Percentiles rank a stretch among this genome's conserved stretches.
phyloP scores from a whole-genome alignment of 2,113 vertebrate species.

The Actenoides hombroni region DNA sequence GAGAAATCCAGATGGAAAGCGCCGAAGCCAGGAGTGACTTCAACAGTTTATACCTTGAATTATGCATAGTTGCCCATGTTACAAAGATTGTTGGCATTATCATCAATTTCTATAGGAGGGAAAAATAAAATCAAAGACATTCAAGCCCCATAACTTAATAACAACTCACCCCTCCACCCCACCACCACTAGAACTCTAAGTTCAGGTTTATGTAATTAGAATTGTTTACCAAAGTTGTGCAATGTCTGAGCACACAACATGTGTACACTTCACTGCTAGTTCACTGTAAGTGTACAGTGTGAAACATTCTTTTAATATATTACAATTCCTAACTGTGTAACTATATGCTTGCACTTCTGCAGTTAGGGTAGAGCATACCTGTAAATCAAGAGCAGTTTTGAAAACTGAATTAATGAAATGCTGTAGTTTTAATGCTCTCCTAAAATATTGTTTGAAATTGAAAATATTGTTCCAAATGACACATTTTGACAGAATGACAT shows the following conservation, averaged over 20 bases:
- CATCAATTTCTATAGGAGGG: not conserved
- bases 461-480: not conserved
- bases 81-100: not conserved
- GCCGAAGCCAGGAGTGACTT: not conserved
- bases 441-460: not conserved
- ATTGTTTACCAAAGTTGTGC: conserved; percentile 31
- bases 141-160: not conserved
- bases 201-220: conserved; percentile 5
- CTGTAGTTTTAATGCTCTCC: not conserved
- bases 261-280: not conserved
- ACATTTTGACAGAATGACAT: not conserved
- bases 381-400: not conserved
- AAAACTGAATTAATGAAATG: not conserved
- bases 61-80: not conserved
- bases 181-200: not conserved
- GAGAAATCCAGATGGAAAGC: not conserved
- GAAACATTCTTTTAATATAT: not conserved
- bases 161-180: not conserved
- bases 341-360: not conserved
- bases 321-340: not conserved
- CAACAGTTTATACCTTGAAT: not conserved
- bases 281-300: not conserved
- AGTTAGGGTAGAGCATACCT: not conserved
- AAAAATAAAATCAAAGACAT: not conserved
- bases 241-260: not conserved